Conservation (phyloP, 2,888 invertebrate genomes). For the Colostygia pectinataria region DNA sequence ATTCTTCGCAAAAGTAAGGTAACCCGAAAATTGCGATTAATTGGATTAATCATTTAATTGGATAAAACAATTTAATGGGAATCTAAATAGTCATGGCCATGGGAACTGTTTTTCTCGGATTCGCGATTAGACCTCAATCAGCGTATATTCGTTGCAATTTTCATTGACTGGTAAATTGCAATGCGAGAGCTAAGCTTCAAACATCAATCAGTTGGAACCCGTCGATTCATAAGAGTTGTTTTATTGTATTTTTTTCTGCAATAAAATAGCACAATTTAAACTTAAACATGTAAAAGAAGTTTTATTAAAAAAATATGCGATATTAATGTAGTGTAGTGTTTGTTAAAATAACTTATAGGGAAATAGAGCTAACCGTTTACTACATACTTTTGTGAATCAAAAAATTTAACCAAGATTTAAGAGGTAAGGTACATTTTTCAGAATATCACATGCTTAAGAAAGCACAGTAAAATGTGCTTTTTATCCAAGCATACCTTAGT, state of each 20-base stretch:
- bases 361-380: no score
- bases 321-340: no score
- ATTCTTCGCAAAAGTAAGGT: conserved; percentile 23
- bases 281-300: background rate
- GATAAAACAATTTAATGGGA: conserved; percentile 67
- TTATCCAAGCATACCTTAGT: no score
- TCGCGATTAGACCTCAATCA: conserved; percentile 74
- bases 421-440: no score
- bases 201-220: conserved; percentile 60
- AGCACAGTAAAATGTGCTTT: no score
- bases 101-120: conserved; percentile 66
- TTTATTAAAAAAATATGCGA: no score
- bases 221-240: conserved; percentile 49
- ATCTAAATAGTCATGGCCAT: conserved; percentile 77
- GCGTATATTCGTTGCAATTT: conserved; percentile 73
- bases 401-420: no score
- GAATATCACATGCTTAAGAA: no score
- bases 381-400: no score
- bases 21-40: conserved; percentile 31
- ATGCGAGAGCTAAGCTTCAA: conserved; percentile 53
- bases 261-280: background rate
- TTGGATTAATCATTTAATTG: conserved; percentile 63
- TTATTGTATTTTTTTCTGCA: conserved; percentile 16
- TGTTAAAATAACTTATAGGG: no score
- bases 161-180: conserved; percentile 80